These are phyloP conservation scores for Pimpla rufipes DNA, from an alignment of 2,888 invertebrate species.

Conservation along the genomic window DNA sequence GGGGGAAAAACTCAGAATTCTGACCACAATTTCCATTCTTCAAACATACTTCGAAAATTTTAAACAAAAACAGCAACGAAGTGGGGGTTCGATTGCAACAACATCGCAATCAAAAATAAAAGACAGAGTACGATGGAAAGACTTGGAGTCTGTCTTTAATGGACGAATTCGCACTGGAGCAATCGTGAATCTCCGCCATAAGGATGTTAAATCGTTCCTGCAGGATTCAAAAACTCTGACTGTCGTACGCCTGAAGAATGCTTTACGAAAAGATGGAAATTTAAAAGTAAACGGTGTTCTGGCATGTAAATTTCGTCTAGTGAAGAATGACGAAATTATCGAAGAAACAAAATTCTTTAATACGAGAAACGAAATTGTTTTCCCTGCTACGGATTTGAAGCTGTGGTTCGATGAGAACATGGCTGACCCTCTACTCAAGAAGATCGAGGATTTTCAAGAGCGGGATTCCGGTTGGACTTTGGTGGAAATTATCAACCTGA, in stretches of 20 bases:
- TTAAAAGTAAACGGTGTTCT: conserved; percentile 54
- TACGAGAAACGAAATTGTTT: conserved; percentile 30
- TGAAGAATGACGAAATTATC: conserved; percentile 28
- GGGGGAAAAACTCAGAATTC: no score
- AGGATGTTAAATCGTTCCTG: conserved; percentile 44
- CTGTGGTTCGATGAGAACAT: conserved; percentile 23
- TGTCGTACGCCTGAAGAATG: conserved; percentile 38
- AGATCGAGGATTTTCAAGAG: conserved; percentile 68
- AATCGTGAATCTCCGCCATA: conserved; percentile 52
- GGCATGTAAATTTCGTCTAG: conserved; percentile 33
- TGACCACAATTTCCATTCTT: no score
- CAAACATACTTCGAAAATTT: no score
- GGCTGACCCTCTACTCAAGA: conserved; percentile 10
- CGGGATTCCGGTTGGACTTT: conserved; percentile 67
- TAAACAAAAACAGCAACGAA: no score
- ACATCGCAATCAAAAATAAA: neutral
- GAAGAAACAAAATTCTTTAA: conserved; percentile 53
- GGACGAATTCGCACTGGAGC: conserved; percentile 52
- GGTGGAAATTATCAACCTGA: conserved; percentile 67
- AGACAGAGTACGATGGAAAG: conserved; percentile 38
- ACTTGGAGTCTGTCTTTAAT: conserved; percentile 31
- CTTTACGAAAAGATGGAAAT: conserved; percentile 30
- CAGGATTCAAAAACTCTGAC: conserved; percentile 32
- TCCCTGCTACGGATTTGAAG: conserved; percentile 8
- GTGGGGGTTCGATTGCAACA: neutral